These are phyloP conservation scores for Apodemia hepburni DNA, from an alignment of 2,888 invertebrate species.

Conservation along the genomic window DNA sequence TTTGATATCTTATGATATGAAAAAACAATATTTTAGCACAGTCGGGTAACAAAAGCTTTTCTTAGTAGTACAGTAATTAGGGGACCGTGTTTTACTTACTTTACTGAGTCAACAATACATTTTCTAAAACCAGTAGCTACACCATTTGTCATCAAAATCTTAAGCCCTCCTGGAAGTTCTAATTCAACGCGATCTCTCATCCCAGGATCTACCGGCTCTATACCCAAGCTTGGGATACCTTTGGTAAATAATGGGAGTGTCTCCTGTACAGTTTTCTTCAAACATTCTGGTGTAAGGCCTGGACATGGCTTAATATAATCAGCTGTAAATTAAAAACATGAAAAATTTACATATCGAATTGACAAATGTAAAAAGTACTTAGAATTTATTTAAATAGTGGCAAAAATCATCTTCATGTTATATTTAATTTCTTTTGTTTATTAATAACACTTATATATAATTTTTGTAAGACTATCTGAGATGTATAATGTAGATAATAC, in stretches of 20 bases:
- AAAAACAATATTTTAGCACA: not conserved
- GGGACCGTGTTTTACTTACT: slow-evolving; percentile 41
- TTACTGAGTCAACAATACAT: slow-evolving; percentile 48
- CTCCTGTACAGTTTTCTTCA: slow-evolving; percentile 48
- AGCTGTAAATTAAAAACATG: slow-evolving; percentile 37
- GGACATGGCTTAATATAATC: slow-evolving; percentile 49
- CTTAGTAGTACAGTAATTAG: not conserved
- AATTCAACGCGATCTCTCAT: slow-evolving; percentile 38
- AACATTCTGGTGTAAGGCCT: slow-evolving; percentile 47
- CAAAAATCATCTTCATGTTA: too few relatives aligned
- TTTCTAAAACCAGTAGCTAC: slow-evolving; percentile 52
- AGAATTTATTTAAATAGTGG: too few relatives aligned
- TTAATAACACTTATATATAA: too few relatives aligned
- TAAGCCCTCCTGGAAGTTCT: slow-evolving; percentile 50
- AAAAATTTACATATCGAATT: too few relatives aligned
- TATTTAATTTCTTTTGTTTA: too few relatives aligned
- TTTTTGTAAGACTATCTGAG: too few relatives aligned
- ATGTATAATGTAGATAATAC: too few relatives aligned
- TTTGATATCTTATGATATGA: too few relatives aligned
- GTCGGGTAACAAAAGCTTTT: too few relatives aligned
- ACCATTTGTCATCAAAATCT: slow-evolving; percentile 48
- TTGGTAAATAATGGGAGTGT: slow-evolving; percentile 47
- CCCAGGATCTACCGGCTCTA: slow-evolving; percentile 48
- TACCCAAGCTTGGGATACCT: slow-evolving; percentile 49
- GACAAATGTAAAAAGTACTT: too few relatives aligned